Conservation (phyloP, 2,113 vertebrate species). For the Siphamia tubifer region DNA sequence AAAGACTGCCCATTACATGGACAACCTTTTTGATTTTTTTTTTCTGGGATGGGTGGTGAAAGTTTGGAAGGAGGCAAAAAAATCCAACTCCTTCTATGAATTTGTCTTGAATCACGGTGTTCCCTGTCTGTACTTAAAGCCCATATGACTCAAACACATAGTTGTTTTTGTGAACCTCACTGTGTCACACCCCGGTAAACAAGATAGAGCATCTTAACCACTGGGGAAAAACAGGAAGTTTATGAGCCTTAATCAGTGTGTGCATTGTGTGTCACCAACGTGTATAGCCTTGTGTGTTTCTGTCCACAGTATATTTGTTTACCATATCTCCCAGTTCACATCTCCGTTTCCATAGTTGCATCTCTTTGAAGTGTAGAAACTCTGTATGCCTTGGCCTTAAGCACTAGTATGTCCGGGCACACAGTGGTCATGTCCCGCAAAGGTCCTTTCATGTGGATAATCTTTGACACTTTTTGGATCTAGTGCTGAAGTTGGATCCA, state of each 20-base stretch:
- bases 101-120: neutral
- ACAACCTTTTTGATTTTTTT: neutral
- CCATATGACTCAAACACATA: neutral
- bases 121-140: neutral
- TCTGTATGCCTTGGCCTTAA: neutral
- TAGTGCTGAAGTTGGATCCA: too few relatives aligned
- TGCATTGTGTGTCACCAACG: conserved; percentile 16
- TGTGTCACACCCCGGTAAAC: conserved; percentile 57
- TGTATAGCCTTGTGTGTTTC: neutral
- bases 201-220: conserved; percentile 54
- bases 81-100: conserved; percentile 2
- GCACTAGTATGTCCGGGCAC: neutral
- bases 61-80: too few relatives aligned
- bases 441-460: neutral
- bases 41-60: too few relatives aligned
- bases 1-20: neutral
- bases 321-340: neutral
- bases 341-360: conserved; percentile 1
- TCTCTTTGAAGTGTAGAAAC: conserved; percentile 24
- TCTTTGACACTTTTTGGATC: neutral
- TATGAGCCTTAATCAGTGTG: conserved; percentile 24
- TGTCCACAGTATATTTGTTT: conserved; percentile 27
- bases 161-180: conserved; percentile 16
- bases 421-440: neutral
- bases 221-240: conserved; percentile 55